phyloP scores from a whole-genome alignment of 2,888 invertebrate species.

The Mythimna albipuncta region DNA sequence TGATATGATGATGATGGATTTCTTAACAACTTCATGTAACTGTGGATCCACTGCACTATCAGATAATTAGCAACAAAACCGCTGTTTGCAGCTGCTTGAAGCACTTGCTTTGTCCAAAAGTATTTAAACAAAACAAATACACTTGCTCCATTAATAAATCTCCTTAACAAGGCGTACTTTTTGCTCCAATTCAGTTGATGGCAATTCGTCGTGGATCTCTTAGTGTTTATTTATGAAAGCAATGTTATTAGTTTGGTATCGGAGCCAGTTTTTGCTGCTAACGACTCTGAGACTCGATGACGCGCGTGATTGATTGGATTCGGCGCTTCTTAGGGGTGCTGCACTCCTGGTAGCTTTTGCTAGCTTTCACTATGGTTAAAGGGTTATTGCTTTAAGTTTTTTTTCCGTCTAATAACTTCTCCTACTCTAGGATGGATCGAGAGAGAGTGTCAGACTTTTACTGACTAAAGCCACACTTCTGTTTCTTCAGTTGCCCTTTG shows the following conservation, averaged over 20 bases:
- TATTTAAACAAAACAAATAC: constrained; percentile 37
- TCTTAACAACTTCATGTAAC: too few relatives aligned
- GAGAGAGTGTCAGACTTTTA: too few relatives aligned
- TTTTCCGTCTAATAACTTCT: too few relatives aligned
- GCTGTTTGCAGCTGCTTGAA: constrained; percentile 13
- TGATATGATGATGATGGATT: too few relatives aligned
- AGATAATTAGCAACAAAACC: not conserved
- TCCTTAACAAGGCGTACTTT: constrained; percentile 43
- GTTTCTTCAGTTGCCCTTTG: too few relatives aligned
- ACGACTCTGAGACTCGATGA: constrained; percentile 65
- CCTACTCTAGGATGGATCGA: too few relatives aligned
- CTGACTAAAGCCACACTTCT: too few relatives aligned
- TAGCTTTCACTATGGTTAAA: constrained; percentile 19
- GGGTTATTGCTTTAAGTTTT: too few relatives aligned
- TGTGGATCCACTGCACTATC: not conserved
- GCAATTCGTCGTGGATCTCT: constrained; percentile 62
- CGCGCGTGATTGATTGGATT: constrained; percentile 74
- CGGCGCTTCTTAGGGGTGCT: constrained; percentile 45
- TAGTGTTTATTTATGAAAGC: constrained; percentile 68
- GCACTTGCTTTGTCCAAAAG: constrained; percentile 6
- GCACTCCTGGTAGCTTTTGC: constrained; percentile 22
- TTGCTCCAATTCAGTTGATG: constrained; percentile 58
- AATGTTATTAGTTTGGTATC: constrained; percentile 64
- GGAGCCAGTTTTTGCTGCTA: constrained; percentile 65
- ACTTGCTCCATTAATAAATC: constrained; percentile 48